Base-by-base conservation (phyloP, 2,797 vertebrate species). In the Gorsachius magnificus region DNA sequence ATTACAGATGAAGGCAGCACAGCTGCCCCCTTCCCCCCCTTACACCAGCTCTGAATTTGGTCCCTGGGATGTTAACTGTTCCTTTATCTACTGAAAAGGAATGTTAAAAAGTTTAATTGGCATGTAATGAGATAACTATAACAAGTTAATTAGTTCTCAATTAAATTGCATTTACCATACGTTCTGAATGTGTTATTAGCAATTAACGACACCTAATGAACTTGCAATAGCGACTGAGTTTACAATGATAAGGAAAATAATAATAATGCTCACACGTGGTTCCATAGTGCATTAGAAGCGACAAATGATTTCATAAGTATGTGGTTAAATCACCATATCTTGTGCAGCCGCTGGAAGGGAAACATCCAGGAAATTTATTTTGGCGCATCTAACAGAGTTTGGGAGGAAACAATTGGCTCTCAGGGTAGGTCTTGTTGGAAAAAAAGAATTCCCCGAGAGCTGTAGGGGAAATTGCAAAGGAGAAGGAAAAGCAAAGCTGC, bases 91-190 rank as follows among this genome's bases (percentile, higher is more conserved):
- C 97, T 93, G 97, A 90, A 97, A 97, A 98, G 95, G 93, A 95
- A 96, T 97, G 95, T 96, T 97, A 95, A 96, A 97, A 97, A 96
- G 90, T 97, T 97, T 98, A 98, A 98, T 98, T 97, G 97, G 97
- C 97, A 97, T 95, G 95, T 97, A 98, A 98, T 48, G 84, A 97
- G 97, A 97, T 98, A 97, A 98, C 96, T 95, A 83, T 97, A 98
- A 97, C 97, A 97, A 97, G 97, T 97, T 97, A 98, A 98, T 98
- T 98, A 96, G 96, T 97, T 98, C 96, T 97, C 98, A 97, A 98
- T 98, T 98, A 98, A 97, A 97, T 96, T 95, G 93, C 77, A 6
- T 98, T 98, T 97, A 89, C 97, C 95, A 94, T 97, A 96, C 95
- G 70, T 97, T 96, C 96, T 90, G 97, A 97, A 96, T 91, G 91